phyloP scores from a whole-genome alignment of 1,140 invertebrate species.

The Eupeodes corollae region DNA sequence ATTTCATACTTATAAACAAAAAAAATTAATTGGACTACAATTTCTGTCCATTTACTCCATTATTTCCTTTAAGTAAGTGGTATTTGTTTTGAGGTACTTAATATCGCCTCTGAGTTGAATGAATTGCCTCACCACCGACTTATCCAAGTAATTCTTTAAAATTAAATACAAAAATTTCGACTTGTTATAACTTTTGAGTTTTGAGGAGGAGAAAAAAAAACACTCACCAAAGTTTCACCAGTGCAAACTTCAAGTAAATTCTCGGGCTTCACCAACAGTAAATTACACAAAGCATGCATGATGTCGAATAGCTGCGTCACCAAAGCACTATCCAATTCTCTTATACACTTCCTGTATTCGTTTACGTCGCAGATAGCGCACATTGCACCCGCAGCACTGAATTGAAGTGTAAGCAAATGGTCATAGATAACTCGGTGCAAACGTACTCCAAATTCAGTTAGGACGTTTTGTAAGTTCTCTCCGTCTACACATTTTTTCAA shows the following conservation, averaged over 20 bases:
- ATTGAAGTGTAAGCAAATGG: constrained; percentile 89
- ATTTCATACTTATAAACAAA: too few relatives aligned
- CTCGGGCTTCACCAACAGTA: constrained; percentile 89
- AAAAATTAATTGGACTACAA: too few relatives aligned
- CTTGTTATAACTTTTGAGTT: too few relatives aligned
- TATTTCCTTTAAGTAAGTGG: constrained; percentile 31
- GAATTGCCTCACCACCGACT: constrained; percentile 77
- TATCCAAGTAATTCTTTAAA: constrained; percentile 74
- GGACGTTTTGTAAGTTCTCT: constrained; percentile 77
- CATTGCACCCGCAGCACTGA: constrained; percentile 93
- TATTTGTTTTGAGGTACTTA: constrained; percentile 26
- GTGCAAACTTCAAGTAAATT: constrained; percentile 92
- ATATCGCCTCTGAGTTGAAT: constrained; percentile 81
- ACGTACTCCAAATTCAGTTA: constrained; percentile 79
- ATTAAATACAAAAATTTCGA: constrained; percentile 16
- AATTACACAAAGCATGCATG: constrained; percentile 88
- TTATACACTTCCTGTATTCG: constrained; percentile 78
- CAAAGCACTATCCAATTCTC: constrained; percentile 59
- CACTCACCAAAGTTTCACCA: constrained; percentile 79
- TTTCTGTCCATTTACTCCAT: constrained; percentile 18
- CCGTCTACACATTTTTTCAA: constrained; percentile 83
- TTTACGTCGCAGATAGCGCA: constrained; percentile 96
- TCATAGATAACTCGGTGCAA: constrained; percentile 92
- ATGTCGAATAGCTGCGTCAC: constrained; percentile 86
- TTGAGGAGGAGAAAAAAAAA: neutral